Evolutionary conservation across 2,797 vertebrate genomes (phyloP), one percentile per base, ranked within the genome.

Genomic region (Gymnodraco acuticeps): DNA sequence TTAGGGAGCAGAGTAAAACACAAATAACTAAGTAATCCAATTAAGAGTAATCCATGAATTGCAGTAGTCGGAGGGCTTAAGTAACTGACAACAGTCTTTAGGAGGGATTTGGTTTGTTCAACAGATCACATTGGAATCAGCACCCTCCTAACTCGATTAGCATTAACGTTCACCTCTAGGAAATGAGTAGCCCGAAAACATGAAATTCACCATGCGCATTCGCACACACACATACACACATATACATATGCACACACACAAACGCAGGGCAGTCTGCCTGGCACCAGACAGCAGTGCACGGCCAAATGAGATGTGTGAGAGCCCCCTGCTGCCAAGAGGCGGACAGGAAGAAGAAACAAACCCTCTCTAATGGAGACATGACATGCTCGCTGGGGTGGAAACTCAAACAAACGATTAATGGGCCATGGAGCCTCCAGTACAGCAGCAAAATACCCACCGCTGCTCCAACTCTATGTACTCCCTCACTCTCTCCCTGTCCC

Each of bases 401-500:
- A 94, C 94, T 96, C 93, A 95, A 95, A 95, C 94, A 96, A 95
- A 94, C 93, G 92, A 95, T 95, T 94, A 95, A 95, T 94, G 94
- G 94, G 92, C 92, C 89, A 94, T 91, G 81, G 92, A 95, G 91
- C 91, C 93, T 92, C 92, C 77, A 80, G 92, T 91, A 88, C 81
- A 88, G 89, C 76, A 87, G 88, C 87, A 86, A 86, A 92, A 91
- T 86, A 88, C 80, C 85, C 88, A 70, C 83, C 55, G 31, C 73
- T 60, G 54, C 77, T 62, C 81, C 77, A 77, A 71, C 78, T 66
- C 77, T 78, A 82, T 75, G 77, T 67, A n/a, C 86, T 89, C 73
- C 58, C 52, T 88, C 82, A 20, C 77, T 90, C 85, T 77, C 23
- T 27, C 64, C 79, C 67, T 79, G 80, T 88, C 86, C 84, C 88